Conservation (phyloP, 2,113 vertebrate species). For the Rhinoderma darwinii region DNA sequence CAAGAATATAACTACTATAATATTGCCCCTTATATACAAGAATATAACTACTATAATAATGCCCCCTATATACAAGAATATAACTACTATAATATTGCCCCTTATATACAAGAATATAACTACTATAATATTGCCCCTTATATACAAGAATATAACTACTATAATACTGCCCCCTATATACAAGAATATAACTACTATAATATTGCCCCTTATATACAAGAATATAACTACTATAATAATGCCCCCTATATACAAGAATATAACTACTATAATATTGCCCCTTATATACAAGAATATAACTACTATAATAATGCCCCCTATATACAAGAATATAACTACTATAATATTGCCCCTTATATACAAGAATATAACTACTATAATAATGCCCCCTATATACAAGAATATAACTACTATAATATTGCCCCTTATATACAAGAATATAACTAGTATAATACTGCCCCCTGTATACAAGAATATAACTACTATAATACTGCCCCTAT, state of each 20-base stretch:
- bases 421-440: background rate
- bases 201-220: slow-evolving; percentile 1
- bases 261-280: too few species aligned
- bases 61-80: background rate
- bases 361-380: too few species aligned
- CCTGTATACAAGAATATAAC: too few species aligned
- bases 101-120: slow-evolving; percentile 2
- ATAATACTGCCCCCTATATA: slow-evolving; percentile 2
- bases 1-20: slow-evolving; percentile 10
- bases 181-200: slow-evolving; percentile 19
- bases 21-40: background rate
- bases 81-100: slow-evolving; percentile 9
- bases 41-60: slow-evolving; percentile 18
- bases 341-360: too few species aligned
- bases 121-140: background rate
- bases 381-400: background rate
- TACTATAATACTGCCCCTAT: background rate
- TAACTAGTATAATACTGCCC: slow-evolving; percentile 2
- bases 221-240: slow-evolving; percentile 7
- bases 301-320: too few species aligned
- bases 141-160: slow-evolving; percentile 3
- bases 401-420: slow-evolving; percentile 13
- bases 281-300: too few species aligned
- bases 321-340: too few species aligned
- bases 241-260: background rate